Conservation (phyloP, 2,113 vertebrate genomes). For the Crotalus viridis region DNA sequence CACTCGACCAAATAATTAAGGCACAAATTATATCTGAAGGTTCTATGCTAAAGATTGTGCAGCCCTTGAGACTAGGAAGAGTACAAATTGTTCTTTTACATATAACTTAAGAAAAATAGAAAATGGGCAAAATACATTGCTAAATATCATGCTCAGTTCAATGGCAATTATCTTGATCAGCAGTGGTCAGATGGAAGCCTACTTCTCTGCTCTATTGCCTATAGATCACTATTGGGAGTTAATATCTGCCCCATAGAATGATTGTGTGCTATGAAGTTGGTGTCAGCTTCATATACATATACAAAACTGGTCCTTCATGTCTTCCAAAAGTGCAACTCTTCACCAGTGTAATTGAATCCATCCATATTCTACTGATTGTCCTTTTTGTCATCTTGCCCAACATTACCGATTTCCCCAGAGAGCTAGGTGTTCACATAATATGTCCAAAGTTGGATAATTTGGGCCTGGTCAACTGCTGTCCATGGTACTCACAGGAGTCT, state of each 20-base stretch:
- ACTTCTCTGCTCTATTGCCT: background rate
- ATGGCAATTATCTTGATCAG: background rate
- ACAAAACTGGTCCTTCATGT: background rate
- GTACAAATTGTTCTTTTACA: background rate
- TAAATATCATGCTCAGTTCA: background rate
- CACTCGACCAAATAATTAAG: background rate
- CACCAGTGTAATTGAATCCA: background rate
- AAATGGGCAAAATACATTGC: background rate
- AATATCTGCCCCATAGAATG: background rate
- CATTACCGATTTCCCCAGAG: background rate
- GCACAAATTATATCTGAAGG: background rate
- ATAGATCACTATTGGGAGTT: background rate
- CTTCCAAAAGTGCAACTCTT: background rate
- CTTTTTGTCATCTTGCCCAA: background rate
- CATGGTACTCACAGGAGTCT: background rate
- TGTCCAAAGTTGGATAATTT: background rate
- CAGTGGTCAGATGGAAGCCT: background rate
- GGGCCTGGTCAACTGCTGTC: background rate
- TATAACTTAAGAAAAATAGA: background rate
- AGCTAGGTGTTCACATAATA: background rate
- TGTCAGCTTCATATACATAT: background rate
- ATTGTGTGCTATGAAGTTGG: background rate
- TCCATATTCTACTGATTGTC: background rate
- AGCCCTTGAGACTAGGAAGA: background rate
- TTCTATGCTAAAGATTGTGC: background rate